A percentile compares a stretch with the other conserved stretches of the same genome.
Evolutionary conservation across 2,797 vertebrate species (phyloP).

Genomic region (Liasis olivaceus): DNA sequence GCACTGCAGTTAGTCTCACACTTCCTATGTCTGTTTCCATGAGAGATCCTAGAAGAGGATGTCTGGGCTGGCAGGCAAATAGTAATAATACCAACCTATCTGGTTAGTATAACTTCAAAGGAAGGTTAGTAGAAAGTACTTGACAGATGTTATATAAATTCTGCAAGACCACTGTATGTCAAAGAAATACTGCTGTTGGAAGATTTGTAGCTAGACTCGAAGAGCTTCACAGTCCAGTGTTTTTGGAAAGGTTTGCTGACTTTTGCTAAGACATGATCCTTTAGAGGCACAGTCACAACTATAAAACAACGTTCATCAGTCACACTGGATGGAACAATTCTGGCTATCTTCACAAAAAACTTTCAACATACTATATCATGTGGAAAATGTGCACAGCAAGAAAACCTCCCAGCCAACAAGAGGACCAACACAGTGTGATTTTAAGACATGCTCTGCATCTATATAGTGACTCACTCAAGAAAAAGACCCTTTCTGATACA

Average conservation of each 20-base stretch:
- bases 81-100: neutral
- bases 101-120: neutral
- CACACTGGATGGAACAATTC: neutral
- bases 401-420: neutral
- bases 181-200: neutral
- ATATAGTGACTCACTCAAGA: neutral
- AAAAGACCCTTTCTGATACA: neutral
- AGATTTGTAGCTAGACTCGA: neutral
- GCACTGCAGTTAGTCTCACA: neutral
- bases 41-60: neutral
- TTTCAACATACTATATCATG: neutral
- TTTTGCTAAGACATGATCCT: neutral
- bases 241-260: neutral
- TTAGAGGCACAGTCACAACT: neutral
- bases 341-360: neutral
- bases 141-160: neutral
- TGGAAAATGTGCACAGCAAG: neutral
- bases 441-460: neutral
- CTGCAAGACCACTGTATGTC: neutral
- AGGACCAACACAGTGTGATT: neutral
- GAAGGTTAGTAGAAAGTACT: neutral
- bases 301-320: neutral
- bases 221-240: neutral
- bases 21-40: neutral
- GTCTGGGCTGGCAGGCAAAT: neutral